Conservation (phyloP, 2,888 invertebrate genomes). For the Orthosia gracilis region DNA sequence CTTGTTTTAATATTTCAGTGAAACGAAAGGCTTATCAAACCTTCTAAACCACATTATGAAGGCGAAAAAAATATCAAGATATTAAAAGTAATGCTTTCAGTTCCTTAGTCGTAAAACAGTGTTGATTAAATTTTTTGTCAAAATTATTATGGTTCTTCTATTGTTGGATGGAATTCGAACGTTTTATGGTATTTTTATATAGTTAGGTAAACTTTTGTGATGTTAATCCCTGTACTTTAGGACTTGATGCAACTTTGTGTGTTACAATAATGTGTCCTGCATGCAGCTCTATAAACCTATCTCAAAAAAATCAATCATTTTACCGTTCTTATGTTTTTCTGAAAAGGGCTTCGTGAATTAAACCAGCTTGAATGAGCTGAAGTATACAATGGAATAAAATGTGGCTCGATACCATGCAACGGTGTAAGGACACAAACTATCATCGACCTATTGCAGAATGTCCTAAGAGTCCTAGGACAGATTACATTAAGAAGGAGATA, state of each 20-base stretch:
- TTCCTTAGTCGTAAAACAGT: slow-evolving; percentile 52
- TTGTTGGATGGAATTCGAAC: slow-evolving; percentile 19
- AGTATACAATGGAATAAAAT: too few relatives aligned
- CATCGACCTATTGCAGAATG: too few relatives aligned
- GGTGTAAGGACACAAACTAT: too few relatives aligned
- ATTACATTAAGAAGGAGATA: too few relatives aligned
- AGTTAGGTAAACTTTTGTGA: not conserved
- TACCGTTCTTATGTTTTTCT: too few relatives aligned
- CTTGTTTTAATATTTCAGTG: slow-evolving; percentile 76
- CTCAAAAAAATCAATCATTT: not conserved
- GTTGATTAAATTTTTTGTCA: slow-evolving; percentile 56
- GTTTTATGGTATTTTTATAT: slow-evolving; percentile 24
- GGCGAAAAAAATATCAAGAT: slow-evolving; percentile 53
- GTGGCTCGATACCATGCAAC: too few relatives aligned
- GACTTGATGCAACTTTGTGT: not conserved
- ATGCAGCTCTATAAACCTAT: not conserved
- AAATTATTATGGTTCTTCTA: slow-evolving; percentile 47
- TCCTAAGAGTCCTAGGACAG: too few relatives aligned
- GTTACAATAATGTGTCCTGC: not conserved
- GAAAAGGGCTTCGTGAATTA: too few relatives aligned
- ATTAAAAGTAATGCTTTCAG: slow-evolving; percentile 60
- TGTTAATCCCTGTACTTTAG: not conserved
- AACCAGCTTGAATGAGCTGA: too few relatives aligned
- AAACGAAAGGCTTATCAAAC: slow-evolving; percentile 72
- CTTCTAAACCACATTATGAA: slow-evolving; percentile 58